Evolutionary conservation across 2,888 invertebrate genomes (phyloP), one percentile per base, ranked within the genome.

Genomic region (Axea sp.): DNA sequence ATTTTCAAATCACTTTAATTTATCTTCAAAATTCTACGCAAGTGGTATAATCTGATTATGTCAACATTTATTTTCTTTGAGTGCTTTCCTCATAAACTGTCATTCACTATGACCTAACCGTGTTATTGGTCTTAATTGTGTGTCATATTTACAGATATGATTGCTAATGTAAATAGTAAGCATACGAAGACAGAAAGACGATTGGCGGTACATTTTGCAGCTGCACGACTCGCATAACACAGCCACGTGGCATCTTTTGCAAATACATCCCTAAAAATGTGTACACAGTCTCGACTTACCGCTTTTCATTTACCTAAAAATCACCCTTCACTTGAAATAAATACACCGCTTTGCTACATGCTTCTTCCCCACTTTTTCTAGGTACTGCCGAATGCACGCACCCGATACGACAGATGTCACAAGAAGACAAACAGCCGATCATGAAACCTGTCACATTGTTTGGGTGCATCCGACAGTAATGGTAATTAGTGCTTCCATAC

Each of bases 401-500:
- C 64, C 77, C 73, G 75, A 78, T 76, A 78, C 79, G 82, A 81
- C 83, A 83, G 83, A 82, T 81, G 83, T 82, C 82, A 82, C 80
- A 72, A 76, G 71, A 78, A 80, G 78, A 80, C 80, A 80, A 81
- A 80, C 80, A 81, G 59, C 67, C 67, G 65, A 76, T 73, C 73
- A 71, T 65, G 73, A 76, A 65, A 65, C 73, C 68, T 73, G 72
- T 68, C 75, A 64, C 60, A 69, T 64, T 51, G 69, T 67, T 59
- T 49, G 60, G 65, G 35, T 71, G 60, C 69, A 65, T 65, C 64
- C 64, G 69, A 74, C 68, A 69, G 68, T 64, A 69, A 69, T 62
- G 39, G 73, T 69, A 74, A 69, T 69, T 67, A 73, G 65, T 60
- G 53, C 37, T 51, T 43, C 22, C 67, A 35, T 62, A 49, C 57